Conservation (phyloP, 2,113 vertebrate genomes). For the Sprattus sprattus region DNA sequence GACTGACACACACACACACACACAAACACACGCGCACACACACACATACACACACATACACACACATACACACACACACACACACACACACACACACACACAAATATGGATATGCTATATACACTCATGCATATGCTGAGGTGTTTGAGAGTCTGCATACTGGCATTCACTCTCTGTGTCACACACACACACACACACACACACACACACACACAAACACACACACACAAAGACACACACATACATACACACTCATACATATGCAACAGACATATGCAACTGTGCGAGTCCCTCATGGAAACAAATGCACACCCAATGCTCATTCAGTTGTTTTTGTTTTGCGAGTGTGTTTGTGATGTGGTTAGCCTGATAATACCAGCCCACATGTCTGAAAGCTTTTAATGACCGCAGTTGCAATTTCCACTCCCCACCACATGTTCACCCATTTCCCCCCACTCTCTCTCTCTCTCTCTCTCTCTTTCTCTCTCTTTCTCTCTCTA, state of each 20-base stretch:
- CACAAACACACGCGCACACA: slow-evolving; percentile 21
- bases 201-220: background rate
- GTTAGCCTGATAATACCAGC: background rate
- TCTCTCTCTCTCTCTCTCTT: background rate
- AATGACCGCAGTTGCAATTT: background rate
- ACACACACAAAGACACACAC: background rate
- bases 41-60: background rate
- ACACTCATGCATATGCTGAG: background rate
- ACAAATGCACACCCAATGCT: background rate
- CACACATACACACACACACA: slow-evolving; percentile 2
- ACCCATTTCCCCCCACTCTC: background rate
- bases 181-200: slow-evolving; percentile 1
- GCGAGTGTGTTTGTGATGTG: background rate
- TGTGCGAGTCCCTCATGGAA: background rate
- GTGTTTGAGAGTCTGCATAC: background rate
- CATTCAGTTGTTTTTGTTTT: background rate
- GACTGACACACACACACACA: background rate
- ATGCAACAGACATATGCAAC: background rate
- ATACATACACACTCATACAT: background rate
- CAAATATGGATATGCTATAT: background rate
- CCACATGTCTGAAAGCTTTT: background rate
- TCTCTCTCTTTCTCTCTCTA: background rate
- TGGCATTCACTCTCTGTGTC: background rate
- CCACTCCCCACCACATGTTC: background rate
- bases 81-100: background rate